Evolutionary conservation across 2,888 invertebrate genomes (phyloP).

Genomic region (Drosophila infuscata): DNA sequence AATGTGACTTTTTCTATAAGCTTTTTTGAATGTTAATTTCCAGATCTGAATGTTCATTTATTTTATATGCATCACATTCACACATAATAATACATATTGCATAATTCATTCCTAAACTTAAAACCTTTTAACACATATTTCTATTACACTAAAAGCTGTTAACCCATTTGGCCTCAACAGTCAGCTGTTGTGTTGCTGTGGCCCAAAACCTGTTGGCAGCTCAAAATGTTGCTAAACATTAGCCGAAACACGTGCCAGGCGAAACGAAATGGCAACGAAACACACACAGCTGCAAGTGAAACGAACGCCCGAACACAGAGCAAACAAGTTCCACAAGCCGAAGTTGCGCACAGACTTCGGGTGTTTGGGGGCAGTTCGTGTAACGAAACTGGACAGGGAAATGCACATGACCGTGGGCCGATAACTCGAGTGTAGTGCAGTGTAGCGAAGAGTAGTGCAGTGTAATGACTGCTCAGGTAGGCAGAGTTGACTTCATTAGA

Average conservation of each 20-base stretch:
- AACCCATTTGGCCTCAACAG: not conserved
- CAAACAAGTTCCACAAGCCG: conserved; percentile 53
- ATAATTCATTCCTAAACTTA: not conserved
- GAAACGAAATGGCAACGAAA: conserved; percentile 33
- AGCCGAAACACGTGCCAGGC: conserved; percentile 38
- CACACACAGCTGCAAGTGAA: conserved; percentile 34
- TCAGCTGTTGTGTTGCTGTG: conserved; percentile 28
- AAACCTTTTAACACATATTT: not conserved
- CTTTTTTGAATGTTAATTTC: not conserved
- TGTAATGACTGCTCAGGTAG: conserved; percentile 53
- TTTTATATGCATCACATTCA: not conserved
- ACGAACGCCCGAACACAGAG: conserved; percentile 6
- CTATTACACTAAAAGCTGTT: not conserved
- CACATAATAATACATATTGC: not conserved
- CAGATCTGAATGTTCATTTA: not conserved
- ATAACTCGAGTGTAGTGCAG: conserved; percentile 9
- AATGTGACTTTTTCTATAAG: not conserved
- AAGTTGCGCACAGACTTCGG: conserved; percentile 28
- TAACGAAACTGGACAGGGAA: conserved; percentile 34
- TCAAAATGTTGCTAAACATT: conserved; percentile 49
- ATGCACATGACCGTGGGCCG: conserved; percentile 50
- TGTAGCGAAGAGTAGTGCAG: conserved; percentile 12
- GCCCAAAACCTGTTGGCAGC: conserved; percentile 51
- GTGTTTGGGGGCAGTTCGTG: conserved; percentile 20
- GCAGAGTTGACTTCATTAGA: conserved; percentile 73